Conservation (phyloP, 2,888 invertebrate species). For the Leucozona laternaria region DNA sequence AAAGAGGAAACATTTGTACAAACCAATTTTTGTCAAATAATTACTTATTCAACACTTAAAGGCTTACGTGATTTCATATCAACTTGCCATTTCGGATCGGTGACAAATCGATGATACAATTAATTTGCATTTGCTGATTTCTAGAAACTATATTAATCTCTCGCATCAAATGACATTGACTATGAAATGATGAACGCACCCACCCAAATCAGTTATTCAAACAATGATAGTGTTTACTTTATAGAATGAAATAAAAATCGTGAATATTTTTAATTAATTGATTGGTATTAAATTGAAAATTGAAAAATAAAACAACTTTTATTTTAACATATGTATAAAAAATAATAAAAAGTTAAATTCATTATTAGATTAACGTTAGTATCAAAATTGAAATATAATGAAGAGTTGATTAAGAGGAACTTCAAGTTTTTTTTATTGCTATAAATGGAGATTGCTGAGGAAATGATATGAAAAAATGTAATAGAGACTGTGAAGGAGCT, state of each 20-base stretch:
- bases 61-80: not conserved
- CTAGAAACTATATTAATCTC: not conserved
- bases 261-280: not conserved
- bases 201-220: constrained; percentile 10
- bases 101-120: constrained; percentile 15
- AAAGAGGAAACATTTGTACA: not conserved
- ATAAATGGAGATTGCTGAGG: too few relatives aligned
- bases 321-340: too few relatives aligned
- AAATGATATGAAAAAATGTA: too few relatives aligned
- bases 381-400: too few relatives aligned
- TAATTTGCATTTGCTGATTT: constrained; percentile 15
- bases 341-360: too few relatives aligned
- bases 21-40: not conserved
- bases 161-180: constrained; percentile 9
- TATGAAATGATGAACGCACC: constrained; percentile 19
- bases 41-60: not conserved
- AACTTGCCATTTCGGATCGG: not conserved
- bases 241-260: not conserved
- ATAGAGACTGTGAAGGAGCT: too few relatives aligned
- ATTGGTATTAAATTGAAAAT: not conserved
- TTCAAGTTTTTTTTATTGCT: too few relatives aligned
- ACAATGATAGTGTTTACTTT: not conserved
- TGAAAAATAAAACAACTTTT: too few relatives aligned
- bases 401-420: too few relatives aligned
- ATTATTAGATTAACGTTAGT: too few relatives aligned